phyloP scores from a whole-genome alignment of 2,888 invertebrate species.

The Molorchus minor region DNA sequence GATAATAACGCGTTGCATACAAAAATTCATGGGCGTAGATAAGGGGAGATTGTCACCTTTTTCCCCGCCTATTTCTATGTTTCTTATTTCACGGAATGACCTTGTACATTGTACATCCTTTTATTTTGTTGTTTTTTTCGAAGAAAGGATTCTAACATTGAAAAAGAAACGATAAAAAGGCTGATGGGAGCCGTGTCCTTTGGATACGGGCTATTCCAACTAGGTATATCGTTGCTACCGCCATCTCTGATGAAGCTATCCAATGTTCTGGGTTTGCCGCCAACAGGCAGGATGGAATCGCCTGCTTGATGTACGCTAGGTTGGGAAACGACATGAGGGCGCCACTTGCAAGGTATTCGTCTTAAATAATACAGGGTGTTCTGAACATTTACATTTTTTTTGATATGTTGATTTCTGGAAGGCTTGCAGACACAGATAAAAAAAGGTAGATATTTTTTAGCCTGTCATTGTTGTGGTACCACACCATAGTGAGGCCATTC shows the following conservation, averaged over 20 bases:
- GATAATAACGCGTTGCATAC: no score
- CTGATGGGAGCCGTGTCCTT: conserved; percentile 75
- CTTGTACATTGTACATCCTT: no score
- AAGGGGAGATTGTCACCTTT: no score
- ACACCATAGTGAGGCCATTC: conserved; percentile 74
- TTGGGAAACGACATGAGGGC: conserved; percentile 73
- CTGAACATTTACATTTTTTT: no score
- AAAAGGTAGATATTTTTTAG: conserved; percentile 60
- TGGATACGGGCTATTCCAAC: conserved; percentile 75
- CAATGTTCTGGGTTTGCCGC: conserved; percentile 74
- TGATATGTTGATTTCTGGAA: no score
- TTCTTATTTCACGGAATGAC: no score
- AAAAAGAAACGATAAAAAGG: conserved; percentile 66
- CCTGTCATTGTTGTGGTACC: conserved; percentile 72
- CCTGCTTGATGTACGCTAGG: conserved; percentile 69
- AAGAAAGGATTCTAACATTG: conserved; percentile 52
- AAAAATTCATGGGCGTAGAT: no score
- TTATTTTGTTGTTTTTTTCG: no score
- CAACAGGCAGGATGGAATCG: conserved; percentile 68
- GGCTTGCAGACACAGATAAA: no score
- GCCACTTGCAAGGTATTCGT: conserved; percentile 73
- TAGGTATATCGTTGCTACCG: conserved; percentile 73
- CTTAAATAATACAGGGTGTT: no score
- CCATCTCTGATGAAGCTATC: conserved; percentile 70
- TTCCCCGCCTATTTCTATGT: no score